These are phyloP conservation scores for Tinea trinotella DNA, from an alignment of 2,888 invertebrate species.

Conservation along the genomic window DNA sequence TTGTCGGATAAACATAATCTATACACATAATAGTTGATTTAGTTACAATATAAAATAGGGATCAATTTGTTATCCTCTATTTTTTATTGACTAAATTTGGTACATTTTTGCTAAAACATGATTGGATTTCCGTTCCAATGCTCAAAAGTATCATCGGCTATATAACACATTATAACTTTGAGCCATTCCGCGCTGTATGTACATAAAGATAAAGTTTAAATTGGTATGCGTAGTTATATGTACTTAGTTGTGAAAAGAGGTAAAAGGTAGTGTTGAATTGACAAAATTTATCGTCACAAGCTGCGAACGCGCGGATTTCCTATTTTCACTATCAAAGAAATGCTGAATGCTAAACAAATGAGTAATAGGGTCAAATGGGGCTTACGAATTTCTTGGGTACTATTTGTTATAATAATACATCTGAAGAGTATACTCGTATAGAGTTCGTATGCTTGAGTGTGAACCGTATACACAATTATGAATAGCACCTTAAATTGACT, in stretches of 20 bases:
- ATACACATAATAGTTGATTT: neutral
- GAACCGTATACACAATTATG: no score
- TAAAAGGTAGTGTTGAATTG: conserved; percentile 8
- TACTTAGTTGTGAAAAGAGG: neutral
- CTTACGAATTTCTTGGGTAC: no score
- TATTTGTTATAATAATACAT: no score
- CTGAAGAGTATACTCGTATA: no score
- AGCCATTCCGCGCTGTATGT: neutral
- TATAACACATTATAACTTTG: neutral
- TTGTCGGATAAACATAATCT: no score
- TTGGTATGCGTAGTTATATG: neutral
- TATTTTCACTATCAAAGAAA: conserved; percentile 10
- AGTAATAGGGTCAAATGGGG: neutral
- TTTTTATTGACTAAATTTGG: conserved; percentile 4
- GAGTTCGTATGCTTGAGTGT: no score
- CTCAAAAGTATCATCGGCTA: neutral
- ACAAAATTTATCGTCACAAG: conserved; percentile 6
- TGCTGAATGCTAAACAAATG: conserved; percentile 1
- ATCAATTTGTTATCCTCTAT: neutral
- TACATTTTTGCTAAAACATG: conserved; percentile 13
- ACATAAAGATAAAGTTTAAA: neutral
- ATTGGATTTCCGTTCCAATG: conserved; percentile 17
- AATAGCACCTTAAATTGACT: no score
- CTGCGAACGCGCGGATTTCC: neutral
- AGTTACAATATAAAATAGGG: neutral